Percentiles rank a stretch among this genome's conserved stretches.
phyloP scores from a whole-genome alignment of 2,797 vertebrate species.

The Uromys caudimaculatus region DNA sequence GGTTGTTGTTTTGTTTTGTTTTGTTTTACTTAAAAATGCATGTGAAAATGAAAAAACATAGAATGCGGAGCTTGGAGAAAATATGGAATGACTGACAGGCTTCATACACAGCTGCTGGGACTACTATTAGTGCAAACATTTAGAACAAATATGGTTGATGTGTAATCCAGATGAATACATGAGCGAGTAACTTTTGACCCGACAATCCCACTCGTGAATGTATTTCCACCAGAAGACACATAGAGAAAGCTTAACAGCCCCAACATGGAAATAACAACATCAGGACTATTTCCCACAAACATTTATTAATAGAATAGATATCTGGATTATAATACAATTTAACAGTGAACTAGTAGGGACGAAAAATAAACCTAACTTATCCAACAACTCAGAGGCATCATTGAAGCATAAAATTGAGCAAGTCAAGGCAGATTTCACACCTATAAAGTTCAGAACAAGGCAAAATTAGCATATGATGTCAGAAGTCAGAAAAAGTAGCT shows the following conservation, averaged over 20 bases:
- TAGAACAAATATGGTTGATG: not conserved
- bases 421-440: slow-evolving; percentile 38
- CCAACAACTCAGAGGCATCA: slow-evolving; percentile 13
- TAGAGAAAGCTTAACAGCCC: not conserved
- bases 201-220: not conserved
- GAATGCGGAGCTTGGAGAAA: not conserved
- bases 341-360: not conserved
- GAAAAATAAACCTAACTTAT: slow-evolving; percentile 11
- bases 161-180: not conserved
- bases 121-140: not conserved
- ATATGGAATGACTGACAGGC: slow-evolving; percentile 4
- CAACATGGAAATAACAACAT: slow-evolving; percentile 22
- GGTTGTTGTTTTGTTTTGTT: not conserved
- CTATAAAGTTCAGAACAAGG: slow-evolving; percentile 33
- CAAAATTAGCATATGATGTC: not conserved
- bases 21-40: not conserved
- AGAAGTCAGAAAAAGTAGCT: slow-evolving; percentile 40
- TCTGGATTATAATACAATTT: not conserved
- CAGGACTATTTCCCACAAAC: not conserved
- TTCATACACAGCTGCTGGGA: not conserved
- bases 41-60: slow-evolving; percentile 43
- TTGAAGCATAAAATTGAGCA: not conserved
- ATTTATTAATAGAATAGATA: slow-evolving; percentile 32
- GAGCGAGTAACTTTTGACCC: not conserved
- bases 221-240: slow-evolving; percentile 10